Base-by-base conservation (phyloP, 2,113 vertebrate genomes). In the Scortum barcoo region DNA sequence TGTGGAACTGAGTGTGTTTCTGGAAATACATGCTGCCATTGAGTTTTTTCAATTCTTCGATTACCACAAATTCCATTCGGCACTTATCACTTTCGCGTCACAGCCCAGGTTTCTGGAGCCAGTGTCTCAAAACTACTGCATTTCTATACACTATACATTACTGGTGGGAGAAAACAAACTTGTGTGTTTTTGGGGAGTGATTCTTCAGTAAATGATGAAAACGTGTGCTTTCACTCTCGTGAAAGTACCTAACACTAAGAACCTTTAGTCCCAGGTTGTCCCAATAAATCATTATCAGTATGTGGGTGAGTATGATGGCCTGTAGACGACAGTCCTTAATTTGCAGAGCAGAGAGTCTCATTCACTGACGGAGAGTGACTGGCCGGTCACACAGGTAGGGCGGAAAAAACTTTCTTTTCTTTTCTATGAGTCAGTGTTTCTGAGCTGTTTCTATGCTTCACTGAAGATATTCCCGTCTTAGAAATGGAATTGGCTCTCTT, bases 341-440 rank as follows among this genome's bases (percentile, higher is more conserved):
- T 93, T 98, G 96, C 96, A 97, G 96, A 93, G 96, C 97, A 80
- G 97, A 98, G 94, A 99, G 97, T 92, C 96, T 98, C 60, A 97
- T 98, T 92, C 97, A 98, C 93, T 95, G 97, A 86, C 96, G 96
- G 76, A 96, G 96, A 93, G 96, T 96, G 3, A 95, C 96, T 58
- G 96, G 97, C 89, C 95, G 96, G 78, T 96, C 96, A 73, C 97
- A 97, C 95, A 97, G 97, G 97, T 97, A 96, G 91, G 60, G 12
- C 5, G 12, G 6, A 6, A n/a, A 36, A 36, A 48, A 30, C 50
- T 80, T 24, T 9, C n/a, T 58, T 48, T 38, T 24, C 7, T 46
- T 10, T 2, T 46, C 0, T 7, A 12, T 40, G 7, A 19, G 12
- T 26, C 8, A 28, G 2, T 17, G 40, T 51, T 3, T 33, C 6